These are phyloP conservation scores for Dicroscelio sp. DNA, from an alignment of 2,888 invertebrate species.

Conservation along the genomic window DNA sequence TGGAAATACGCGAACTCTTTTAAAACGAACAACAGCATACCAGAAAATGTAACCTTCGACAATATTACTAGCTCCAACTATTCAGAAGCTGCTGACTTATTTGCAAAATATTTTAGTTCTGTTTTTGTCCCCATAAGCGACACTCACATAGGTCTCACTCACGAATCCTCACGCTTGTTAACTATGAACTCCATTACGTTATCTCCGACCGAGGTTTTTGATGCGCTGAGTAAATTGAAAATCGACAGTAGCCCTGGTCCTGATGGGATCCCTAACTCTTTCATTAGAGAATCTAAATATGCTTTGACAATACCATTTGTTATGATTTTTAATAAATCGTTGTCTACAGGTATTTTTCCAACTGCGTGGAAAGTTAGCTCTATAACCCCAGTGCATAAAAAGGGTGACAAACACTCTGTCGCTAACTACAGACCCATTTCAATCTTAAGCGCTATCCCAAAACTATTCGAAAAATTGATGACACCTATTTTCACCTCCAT, in stretches of 20 bases:
- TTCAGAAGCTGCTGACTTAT: neutral
- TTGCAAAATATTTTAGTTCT: slow-evolving; percentile 6
- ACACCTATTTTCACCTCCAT: neutral
- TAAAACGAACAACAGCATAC: neutral
- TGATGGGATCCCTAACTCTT: slow-evolving; percentile 50
- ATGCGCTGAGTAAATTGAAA: neutral
- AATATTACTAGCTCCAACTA: neutral
- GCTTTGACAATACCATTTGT: slow-evolving; percentile 47
- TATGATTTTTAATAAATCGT: slow-evolving; percentile 53
- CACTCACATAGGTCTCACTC: too few species aligned
- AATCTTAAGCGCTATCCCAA: slow-evolving; percentile 51
- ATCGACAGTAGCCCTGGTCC: slow-evolving; percentile 5
- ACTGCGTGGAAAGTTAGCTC: slow-evolving; percentile 54
- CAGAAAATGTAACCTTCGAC: neutral
- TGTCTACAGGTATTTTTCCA: slow-evolving; percentile 56
- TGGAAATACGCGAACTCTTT: slow-evolving; percentile 5
- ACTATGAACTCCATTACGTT: too few species aligned
- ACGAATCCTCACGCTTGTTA: too few species aligned
- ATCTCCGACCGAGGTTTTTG: neutral
- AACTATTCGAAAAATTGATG: slow-evolving; percentile 69
- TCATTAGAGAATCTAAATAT: slow-evolving; percentile 43
- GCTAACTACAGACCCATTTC: slow-evolving; percentile 74
- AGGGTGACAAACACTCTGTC: slow-evolving; percentile 41
- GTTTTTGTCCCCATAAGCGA: slow-evolving; percentile 25
- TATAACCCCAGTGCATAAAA: slow-evolving; percentile 67